phyloP scores from a whole-genome alignment of 2,888 invertebrate species.

The Balanococcus diminutus region DNA sequence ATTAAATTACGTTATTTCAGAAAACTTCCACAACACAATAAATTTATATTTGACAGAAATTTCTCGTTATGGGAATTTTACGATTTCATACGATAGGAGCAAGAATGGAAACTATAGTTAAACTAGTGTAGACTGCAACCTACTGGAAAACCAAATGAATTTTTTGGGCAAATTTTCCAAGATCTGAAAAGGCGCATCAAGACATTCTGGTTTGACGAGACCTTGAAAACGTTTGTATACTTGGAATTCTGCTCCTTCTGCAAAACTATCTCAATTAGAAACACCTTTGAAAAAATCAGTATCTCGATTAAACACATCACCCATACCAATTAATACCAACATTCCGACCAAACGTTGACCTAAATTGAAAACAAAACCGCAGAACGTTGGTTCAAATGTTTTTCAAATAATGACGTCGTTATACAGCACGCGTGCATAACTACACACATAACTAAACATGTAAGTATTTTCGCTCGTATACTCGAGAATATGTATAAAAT shows the following conservation, averaged over 20 bases:
- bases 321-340: neutral
- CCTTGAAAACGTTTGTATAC: too few relatives aligned
- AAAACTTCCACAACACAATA: neutral
- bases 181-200: too few relatives aligned
- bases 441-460: neutral
- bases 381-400: slow-evolving; percentile 11
- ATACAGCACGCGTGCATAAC: neutral
- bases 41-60: neutral
- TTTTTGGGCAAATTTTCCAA: too few relatives aligned
- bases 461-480: neutral
- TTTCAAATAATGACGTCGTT: slow-evolving; percentile 26
- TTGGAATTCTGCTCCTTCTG: too few relatives aligned
- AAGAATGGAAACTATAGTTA: too few relatives aligned
- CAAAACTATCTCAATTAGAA: neutral
- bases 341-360: slow-evolving; percentile 29
- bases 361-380: slow-evolving; percentile 39
- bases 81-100: too few relatives aligned
- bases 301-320: neutral
- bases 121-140: too few relatives aligned
- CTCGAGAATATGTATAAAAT: neutral
- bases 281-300: neutral
- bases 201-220: too few relatives aligned
- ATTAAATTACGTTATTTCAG: too few relatives aligned
- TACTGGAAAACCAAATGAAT: too few relatives aligned
- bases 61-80: neutral